A percentile compares a stretch with the other conserved stretches of the same genome.
Evolutionary conservation across 2,888 invertebrate species (phyloP).

Genomic region (Brassicogethes aeneus): DNA sequence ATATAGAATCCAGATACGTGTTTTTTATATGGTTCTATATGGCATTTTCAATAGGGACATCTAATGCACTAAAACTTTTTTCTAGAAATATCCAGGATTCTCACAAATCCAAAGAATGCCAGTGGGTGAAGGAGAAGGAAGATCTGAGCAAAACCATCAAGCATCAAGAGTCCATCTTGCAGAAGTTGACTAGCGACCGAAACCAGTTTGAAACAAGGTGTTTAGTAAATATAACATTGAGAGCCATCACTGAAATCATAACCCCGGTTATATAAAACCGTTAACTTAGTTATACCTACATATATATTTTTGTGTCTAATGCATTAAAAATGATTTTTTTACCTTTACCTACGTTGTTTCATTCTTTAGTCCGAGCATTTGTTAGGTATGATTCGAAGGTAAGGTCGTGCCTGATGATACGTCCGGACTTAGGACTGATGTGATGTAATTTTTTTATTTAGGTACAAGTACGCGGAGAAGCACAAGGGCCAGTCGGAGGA

Average conservation of each 20-base stretch:
- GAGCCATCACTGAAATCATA: conserved; percentile 34
- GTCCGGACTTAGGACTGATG: conserved; percentile 34
- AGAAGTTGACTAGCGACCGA: conserved; percentile 30
- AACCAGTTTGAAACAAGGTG: conserved; percentile 36
- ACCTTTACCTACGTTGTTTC: too few relatives aligned
- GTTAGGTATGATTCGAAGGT: conserved; percentile 20
- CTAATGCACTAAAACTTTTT: conserved; percentile 9
- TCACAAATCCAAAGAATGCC: conserved; percentile 30
- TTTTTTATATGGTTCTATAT: too few relatives aligned
- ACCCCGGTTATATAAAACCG: conserved; percentile 23
- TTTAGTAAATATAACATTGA: conserved; percentile 35
- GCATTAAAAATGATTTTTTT: background rate
- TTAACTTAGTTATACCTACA: too few relatives aligned
- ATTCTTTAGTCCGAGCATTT: conserved; percentile 15
- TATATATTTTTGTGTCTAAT: too few relatives aligned
- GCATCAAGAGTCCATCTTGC: conserved; percentile 28
- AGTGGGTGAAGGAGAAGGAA: conserved; percentile 33
- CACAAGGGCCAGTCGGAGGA: conserved; percentile 18
- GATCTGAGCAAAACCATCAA: conserved; percentile 29
- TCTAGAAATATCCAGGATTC: conserved; percentile 30
- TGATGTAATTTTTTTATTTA: conserved; percentile 35
- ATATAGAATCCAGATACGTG: too few relatives aligned
- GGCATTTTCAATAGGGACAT: too few relatives aligned
- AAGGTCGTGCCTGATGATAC: conserved; percentile 29
- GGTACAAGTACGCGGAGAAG: conserved; percentile 27